Conservation (phyloP, 2,113 vertebrate species). For the Eulemur rufifrons region DNA sequence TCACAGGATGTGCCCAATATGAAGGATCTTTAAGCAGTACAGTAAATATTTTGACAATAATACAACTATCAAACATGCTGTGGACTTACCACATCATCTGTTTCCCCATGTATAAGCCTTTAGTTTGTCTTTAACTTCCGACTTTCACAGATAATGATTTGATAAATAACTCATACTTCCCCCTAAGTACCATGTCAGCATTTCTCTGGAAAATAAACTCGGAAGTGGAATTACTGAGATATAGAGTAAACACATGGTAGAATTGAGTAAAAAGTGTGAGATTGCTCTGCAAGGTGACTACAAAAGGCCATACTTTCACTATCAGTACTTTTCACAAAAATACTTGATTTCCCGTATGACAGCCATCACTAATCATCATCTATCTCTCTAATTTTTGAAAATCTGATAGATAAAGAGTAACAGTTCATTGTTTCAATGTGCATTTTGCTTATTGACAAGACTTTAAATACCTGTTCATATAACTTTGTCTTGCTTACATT, state of each 20-base stretch:
- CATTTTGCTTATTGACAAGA: neutral
- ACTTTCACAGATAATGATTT: neutral
- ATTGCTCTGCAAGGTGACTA: neutral
- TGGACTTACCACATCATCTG: neutral
- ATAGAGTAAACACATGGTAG: neutral
- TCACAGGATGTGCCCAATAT: neutral
- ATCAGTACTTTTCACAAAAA: no score
- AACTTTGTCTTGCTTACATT: neutral
- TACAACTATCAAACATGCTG: neutral
- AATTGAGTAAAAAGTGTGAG: neutral
- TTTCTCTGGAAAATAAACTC: neutral
- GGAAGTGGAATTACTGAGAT: neutral
- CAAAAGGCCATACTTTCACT: neutral
- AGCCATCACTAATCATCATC: neutral
- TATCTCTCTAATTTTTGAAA: neutral
- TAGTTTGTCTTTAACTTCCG: neutral
- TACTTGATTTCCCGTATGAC: neutral
- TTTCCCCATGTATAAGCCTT: neutral
- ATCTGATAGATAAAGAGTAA: neutral
- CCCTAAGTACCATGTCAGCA: neutral
- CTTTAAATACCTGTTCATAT: neutral
- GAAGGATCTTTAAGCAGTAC: neutral
- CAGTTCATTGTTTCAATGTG: neutral
- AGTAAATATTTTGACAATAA: neutral
- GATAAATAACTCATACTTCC: neutral